phyloP scores from a whole-genome alignment of 2,797 vertebrate genomes.

The Acanthornis magna region DNA sequence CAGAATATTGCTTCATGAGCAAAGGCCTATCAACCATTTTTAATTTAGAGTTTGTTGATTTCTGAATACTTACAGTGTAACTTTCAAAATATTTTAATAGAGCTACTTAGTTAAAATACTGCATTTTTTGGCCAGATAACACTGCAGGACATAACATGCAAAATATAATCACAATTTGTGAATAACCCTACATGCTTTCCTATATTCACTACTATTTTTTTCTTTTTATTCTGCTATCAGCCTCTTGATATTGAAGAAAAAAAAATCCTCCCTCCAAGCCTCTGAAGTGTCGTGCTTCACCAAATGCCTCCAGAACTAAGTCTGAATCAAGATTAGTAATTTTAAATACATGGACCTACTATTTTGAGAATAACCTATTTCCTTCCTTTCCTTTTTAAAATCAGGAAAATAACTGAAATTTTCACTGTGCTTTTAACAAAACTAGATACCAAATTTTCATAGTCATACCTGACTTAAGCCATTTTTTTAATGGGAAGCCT shows the following conservation, averaged over 20 bases:
- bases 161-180: background rate
- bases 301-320: background rate
- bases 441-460: background rate
- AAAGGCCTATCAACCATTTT: background rate
- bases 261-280: background rate
- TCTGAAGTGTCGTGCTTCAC: background rate
- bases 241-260: background rate
- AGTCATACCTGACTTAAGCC: background rate
- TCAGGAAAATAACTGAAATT: background rate
- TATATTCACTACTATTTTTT: background rate
- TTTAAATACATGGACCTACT: background rate
- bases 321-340: background rate
- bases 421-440: background rate
- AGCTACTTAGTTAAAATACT: background rate
- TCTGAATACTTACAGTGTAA: background rate
- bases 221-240: background rate
- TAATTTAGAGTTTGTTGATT: background rate
- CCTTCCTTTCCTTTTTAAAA: background rate
- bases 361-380: background rate
- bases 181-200: background rate
- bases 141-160: background rate
- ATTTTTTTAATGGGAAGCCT: background rate
- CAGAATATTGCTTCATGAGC: background rate
- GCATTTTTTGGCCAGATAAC: background rate
- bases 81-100: background rate